These are phyloP conservation scores for Thryonomys swinderianus DNA, from an alignment of 2,113 vertebrate species.

Conservation along the genomic window DNA sequence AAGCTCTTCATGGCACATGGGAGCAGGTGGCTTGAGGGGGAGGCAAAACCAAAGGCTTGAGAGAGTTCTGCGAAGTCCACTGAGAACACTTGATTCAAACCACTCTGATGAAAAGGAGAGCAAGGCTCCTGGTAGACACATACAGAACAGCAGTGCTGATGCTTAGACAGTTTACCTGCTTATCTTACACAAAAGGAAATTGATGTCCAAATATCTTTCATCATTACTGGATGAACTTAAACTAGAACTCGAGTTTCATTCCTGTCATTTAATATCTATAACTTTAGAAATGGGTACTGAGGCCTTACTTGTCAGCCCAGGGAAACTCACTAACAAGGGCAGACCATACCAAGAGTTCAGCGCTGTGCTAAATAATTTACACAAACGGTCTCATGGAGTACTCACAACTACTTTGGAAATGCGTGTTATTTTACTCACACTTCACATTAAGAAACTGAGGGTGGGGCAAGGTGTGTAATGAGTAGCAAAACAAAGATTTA, in stretches of 20 bases:
- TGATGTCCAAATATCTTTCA: neutral
- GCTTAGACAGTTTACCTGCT: neutral
- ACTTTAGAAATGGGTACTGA: neutral
- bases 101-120: slow-evolving; percentile 30
- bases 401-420: neutral
- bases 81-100: slow-evolving; percentile 5
- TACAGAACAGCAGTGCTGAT: neutral
- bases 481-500: neutral
- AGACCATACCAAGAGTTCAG: neutral
- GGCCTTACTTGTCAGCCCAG: neutral
- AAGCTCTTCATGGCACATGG: neutral
- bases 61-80: neutral
- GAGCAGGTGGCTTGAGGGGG: slow-evolving; percentile 48
- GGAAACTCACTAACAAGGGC: neutral
- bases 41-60: slow-evolving; percentile 5
- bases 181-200: slow-evolving; percentile 39
- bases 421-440: neutral
- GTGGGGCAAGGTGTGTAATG: neutral
- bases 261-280: neutral
- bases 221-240: neutral
- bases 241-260: slow-evolving; percentile 30
- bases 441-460: slow-evolving; percentile 17
- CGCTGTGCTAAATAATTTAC: neutral
- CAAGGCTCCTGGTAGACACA: slow-evolving; percentile 1
- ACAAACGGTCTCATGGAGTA: neutral